Evolutionary conservation across 2,797 vertebrate species (phyloP).

Genomic region (Naso thynnoides): DNA sequence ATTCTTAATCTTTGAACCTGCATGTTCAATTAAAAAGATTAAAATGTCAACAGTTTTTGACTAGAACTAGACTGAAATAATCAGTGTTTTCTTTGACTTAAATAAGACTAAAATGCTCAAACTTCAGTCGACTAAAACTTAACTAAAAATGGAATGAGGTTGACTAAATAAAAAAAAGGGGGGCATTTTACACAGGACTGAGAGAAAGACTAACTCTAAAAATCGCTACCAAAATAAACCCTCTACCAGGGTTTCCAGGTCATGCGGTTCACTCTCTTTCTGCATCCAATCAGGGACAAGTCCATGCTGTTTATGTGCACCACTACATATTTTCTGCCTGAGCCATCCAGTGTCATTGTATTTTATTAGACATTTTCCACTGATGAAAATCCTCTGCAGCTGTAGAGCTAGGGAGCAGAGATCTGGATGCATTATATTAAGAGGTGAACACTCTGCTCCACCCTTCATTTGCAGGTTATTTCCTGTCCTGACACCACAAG

Average conservation of each 20-base stretch:
- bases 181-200: too few species aligned
- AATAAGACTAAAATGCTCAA: too few species aligned
- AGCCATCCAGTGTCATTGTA: neutral
- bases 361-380: slow-evolving; percentile 27
- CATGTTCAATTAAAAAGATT: too few species aligned
- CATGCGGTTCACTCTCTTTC: slow-evolving; percentile 17
- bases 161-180: too few species aligned
- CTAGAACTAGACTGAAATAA: too few species aligned
- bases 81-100: too few species aligned
- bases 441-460: slow-evolving; percentile 14
- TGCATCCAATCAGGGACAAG: slow-evolving; percentile 25
- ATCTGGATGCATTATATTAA: slow-evolving; percentile 16
- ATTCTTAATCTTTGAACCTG: too few species aligned
- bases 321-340: neutral
- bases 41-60: too few species aligned
- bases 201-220: too few species aligned
- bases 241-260: slow-evolving; percentile 18
- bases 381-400: slow-evolving; percentile 36
- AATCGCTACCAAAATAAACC: too few species aligned
- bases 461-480: slow-evolving; percentile 35
- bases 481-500: neutral
- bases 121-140: too few species aligned
- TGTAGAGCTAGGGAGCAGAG: neutral
- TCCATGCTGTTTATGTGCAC: slow-evolving; percentile 21
- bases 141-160: too few species aligned